Evolutionary conservation across 2,113 vertebrate genomes (phyloP), one percentile per base, ranked within the genome.

Genomic region (Odontesthes bonariensis): DNA sequence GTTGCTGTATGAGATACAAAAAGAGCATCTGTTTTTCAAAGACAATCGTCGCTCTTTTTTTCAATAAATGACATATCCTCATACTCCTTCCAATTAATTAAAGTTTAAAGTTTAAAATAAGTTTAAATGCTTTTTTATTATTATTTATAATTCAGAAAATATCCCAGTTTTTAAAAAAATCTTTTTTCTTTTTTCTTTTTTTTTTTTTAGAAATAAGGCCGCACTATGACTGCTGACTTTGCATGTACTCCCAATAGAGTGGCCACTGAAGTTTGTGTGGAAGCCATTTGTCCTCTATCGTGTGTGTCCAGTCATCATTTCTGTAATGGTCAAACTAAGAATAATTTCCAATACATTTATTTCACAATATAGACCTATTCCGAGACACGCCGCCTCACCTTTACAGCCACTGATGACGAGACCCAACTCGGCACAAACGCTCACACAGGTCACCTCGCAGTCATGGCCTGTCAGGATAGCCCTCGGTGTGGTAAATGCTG

Each of bases 391-490:
- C 8, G 4, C 19, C 63, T 93, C 91, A 99, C 98, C 98, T 96
- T 95, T 97, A 65, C 96, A 98, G 84, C 97, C 98, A 16, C 98
- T 99, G 88, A 99, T 95, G 79, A 98, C 97, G 20, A 99, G 88
- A 54, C 98, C 98, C 47, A 99, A 93, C 87, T 99, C 98, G 0
- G 98, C 98, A 52, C 98, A 99, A 80, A 99, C 94, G 3, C 95
- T 94, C 12, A 95, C 96, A 82, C 97, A 99, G 0, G 96, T 97
- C 88, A 99, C 94, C 89, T 98, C 98, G 52, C 93, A 97, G 94
- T 99, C 97, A 0, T 99, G 98, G 63, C 98, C 98, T 0, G 98
- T 99, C 86, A 99, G 74, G 71, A 98, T 92, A 84, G 97, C 96
- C 74, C 97, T 94, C 2, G 98, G 97, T 47, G 94, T 95, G 80